phyloP scores from a whole-genome alignment of 2,888 invertebrate genomes.

The Eristalis pertinax region DNA sequence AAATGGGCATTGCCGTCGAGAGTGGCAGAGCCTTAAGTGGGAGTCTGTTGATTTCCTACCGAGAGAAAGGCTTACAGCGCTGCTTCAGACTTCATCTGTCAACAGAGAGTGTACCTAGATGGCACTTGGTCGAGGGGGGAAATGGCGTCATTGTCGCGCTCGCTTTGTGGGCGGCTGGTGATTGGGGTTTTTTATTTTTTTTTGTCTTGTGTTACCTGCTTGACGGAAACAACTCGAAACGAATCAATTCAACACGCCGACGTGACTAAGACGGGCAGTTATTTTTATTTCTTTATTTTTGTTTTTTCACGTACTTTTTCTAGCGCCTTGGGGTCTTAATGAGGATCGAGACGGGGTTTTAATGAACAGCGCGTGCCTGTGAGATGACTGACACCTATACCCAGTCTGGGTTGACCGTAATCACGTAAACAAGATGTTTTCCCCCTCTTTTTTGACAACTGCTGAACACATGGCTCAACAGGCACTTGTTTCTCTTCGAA shows the following conservation, averaged over 20 bases:
- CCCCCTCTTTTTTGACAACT: background rate
- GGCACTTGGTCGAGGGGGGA: constrained; percentile 21
- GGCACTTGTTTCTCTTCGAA: background rate
- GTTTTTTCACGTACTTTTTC: background rate
- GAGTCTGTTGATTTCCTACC: constrained; percentile 37
- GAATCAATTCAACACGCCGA: constrained; percentile 20
- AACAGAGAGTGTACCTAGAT: constrained; percentile 24
- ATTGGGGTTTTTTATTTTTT: background rate
- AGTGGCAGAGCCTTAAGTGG: constrained; percentile 12
- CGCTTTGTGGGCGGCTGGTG: constrained; percentile 45
- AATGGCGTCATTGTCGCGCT: constrained; percentile 59
- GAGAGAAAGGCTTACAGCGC: constrained; percentile 26
- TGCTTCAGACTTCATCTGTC: constrained; percentile 8
- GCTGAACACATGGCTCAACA: background rate
- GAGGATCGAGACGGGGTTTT: background rate
- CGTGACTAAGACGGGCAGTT: background rate
- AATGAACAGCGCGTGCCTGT: background rate
- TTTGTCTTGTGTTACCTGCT: constrained; percentile 26
- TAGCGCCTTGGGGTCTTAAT: background rate
- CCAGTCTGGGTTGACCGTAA: background rate
- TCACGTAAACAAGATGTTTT: background rate
- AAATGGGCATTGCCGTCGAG: constrained; percentile 48
- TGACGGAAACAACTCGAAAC: constrained; percentile 36
- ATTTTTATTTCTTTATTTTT: background rate
- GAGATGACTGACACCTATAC: background rate